These are phyloP conservation scores for Pygocentrus nattereri DNA, from an alignment of 2,797 vertebrate species.

Conservation along the genomic window DNA sequence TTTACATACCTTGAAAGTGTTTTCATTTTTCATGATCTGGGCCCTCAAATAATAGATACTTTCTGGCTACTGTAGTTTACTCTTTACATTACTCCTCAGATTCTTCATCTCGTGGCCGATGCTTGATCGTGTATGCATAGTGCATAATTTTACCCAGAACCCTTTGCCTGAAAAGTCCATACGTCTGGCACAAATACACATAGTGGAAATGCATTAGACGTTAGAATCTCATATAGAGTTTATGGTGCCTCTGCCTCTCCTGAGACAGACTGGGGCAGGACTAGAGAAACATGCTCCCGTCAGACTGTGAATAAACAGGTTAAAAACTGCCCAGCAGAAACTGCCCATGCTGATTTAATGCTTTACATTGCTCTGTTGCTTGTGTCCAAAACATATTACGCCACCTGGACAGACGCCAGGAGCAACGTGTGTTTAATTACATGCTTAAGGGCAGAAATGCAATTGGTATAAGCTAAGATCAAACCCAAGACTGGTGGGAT, in stretches of 20 bases:
- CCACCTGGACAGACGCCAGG: not conserved
- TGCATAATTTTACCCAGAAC: too few relatives aligned
- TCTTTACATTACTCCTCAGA: too few relatives aligned
- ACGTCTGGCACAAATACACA: too few relatives aligned
- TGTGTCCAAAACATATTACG: not conserved
- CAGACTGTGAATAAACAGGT: not conserved
- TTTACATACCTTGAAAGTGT: too few relatives aligned
- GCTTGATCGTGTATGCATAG: too few relatives aligned
- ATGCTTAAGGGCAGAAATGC: not conserved
- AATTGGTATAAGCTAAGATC: not conserved
- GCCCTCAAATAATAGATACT: too few relatives aligned
- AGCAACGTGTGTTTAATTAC: not conserved
- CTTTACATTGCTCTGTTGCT: too few relatives aligned
- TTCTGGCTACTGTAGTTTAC: too few relatives aligned
- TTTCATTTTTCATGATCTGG: too few relatives aligned
- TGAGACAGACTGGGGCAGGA: not conserved
- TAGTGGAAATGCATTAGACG: not conserved
- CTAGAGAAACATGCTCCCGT: not conserved
- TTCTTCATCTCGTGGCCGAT: too few relatives aligned
- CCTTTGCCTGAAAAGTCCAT: too few relatives aligned
- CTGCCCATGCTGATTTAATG: not conserved
- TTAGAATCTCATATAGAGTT: not conserved
- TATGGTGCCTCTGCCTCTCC: not conserved
- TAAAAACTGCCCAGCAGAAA: not conserved
- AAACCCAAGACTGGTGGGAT: not conserved